Evolutionary conservation across 2,797 vertebrate genomes (phyloP), one percentile per base, ranked within the genome.

Genomic region (Microctenopoma steveboyesi): DNA sequence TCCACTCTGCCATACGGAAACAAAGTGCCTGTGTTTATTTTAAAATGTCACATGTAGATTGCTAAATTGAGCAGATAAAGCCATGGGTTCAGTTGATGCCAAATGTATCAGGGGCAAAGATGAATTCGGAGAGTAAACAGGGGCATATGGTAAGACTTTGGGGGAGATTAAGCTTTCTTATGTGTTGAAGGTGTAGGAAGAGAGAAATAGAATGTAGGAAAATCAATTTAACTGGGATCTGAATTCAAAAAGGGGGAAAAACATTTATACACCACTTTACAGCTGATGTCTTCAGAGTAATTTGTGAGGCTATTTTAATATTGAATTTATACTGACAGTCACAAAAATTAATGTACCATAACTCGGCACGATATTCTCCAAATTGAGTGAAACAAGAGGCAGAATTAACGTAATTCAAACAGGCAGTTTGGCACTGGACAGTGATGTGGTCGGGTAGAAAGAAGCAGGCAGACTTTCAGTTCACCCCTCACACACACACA

Each of bases 141-240:
- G 33, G 67, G 56, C 89, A 90, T 89, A 83, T 90, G 90, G 88
- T 73, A 78, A 74, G 52, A 85, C 72, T 86, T 88, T 76, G 47
- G 60, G 60, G 50, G 60, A 80, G 81, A 82, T 86, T 79, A 81
- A 13, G 45, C 47, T 77, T 69, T 66, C n/a, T 64, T 56, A 50
- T 79, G 57, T 64, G 52, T 62, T 45, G 71, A 64, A 78, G 59
- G 79, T 83, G 67, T 25, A 45, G 22, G 56, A n/a, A 78, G 61
- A 39, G 52, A 65, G 58, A 43, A 50, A 65, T 51, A 54, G 65
- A 42, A 46, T 30, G 69, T 50, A 63, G 57, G 54, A 79, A 78
- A 73, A 84, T 79, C 50, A 4, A 69, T 46, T 78, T 60, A 68
- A 71, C 39, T 12, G 8, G 49, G 42, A 58, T 59, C 25, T 69